These are phyloP conservation scores for Loripinus fragilis DNA, from an alignment of 2,888 invertebrate genomes.

Conservation along the genomic window DNA sequence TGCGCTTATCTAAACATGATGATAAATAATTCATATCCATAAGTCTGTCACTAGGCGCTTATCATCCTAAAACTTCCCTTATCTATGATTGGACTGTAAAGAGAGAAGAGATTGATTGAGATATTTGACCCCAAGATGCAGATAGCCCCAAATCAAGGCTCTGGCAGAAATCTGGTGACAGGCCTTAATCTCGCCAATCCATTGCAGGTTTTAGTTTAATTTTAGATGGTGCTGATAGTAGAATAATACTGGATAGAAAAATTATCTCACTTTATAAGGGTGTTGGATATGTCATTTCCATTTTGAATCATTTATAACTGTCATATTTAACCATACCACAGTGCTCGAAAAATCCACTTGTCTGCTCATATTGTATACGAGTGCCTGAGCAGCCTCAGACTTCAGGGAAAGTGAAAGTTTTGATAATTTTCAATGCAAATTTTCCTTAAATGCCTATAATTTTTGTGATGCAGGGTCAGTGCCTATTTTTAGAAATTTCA, in stretches of 20 bases:
- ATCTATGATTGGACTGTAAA: slow-evolving; percentile 10
- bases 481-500: too few relatives aligned
- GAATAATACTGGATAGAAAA: slow-evolving; percentile 3
- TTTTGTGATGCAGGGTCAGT: too few relatives aligned
- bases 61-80: slow-evolving; percentile 22
- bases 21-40: slow-evolving; percentile 35
- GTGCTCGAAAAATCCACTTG: too few relatives aligned
- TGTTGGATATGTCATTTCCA: background rate
- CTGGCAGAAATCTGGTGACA: slow-evolving; percentile 42
- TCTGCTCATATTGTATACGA: too few relatives aligned
- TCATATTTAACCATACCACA: too few relatives aligned
- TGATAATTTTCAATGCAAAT: too few relatives aligned
- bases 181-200: slow-evolving; percentile 51
- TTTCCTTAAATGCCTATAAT: too few relatives aligned
- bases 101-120: slow-evolving; percentile 25
- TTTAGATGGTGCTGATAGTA: slow-evolving; percentile 49
- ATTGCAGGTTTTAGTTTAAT: slow-evolving; percentile 52
- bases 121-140: slow-evolving; percentile 16
- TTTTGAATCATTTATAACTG: too few relatives aligned
- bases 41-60: slow-evolving; percentile 35
- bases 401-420: too few relatives aligned
- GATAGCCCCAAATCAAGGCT: slow-evolving; percentile 33
- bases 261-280: background rate
- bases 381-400: too few relatives aligned
- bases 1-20: slow-evolving; percentile 21